phyloP scores from a whole-genome alignment of 2,888 invertebrate genomes.

The Mythimna albipuncta region DNA sequence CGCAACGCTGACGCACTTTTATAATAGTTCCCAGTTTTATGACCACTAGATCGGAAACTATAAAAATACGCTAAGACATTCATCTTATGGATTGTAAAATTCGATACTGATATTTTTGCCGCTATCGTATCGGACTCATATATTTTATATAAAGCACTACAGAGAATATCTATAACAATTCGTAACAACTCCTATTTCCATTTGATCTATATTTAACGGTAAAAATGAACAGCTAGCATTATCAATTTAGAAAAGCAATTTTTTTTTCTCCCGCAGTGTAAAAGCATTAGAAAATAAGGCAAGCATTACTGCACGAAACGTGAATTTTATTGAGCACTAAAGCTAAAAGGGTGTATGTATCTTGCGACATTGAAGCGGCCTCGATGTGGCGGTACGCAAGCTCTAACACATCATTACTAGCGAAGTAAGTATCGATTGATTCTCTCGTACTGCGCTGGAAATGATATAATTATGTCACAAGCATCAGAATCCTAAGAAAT shows the following conservation, averaged over 20 bases:
- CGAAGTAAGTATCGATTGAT: conserved; percentile 30
- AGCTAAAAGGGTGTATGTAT: conserved; percentile 85
- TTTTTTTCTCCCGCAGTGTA: conserved; percentile 37
- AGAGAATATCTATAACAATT: conserved; percentile 29
- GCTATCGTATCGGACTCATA: conserved; percentile 42
- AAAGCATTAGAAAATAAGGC: conserved; percentile 76
- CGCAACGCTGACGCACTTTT: conserved; percentile 80
- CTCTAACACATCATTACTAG: conserved; percentile 55
- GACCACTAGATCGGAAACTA: conserved; percentile 80
- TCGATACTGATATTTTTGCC: conserved; percentile 62
- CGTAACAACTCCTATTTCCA: conserved; percentile 37
- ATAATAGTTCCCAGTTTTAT: conserved; percentile 78
- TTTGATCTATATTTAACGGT: conserved; percentile 24
- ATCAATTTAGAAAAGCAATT: conserved; percentile 34
- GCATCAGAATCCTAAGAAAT: conserved; percentile 14
- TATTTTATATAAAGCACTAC: conserved; percentile 52
- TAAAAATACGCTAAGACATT: conserved; percentile 79
- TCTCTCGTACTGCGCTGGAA: conserved; percentile 18
- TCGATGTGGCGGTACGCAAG: conserved; percentile 72
- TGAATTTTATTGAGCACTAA: conserved; percentile 84
- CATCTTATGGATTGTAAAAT: conserved; percentile 71
- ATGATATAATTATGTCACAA: not conserved
- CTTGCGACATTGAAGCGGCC: conserved; percentile 83
- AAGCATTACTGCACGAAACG: conserved; percentile 78
- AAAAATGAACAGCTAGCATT: conserved; percentile 13